Evolutionary conservation across 2,888 invertebrate genomes (phyloP).

Genomic region (Andrena marginata): DNA sequence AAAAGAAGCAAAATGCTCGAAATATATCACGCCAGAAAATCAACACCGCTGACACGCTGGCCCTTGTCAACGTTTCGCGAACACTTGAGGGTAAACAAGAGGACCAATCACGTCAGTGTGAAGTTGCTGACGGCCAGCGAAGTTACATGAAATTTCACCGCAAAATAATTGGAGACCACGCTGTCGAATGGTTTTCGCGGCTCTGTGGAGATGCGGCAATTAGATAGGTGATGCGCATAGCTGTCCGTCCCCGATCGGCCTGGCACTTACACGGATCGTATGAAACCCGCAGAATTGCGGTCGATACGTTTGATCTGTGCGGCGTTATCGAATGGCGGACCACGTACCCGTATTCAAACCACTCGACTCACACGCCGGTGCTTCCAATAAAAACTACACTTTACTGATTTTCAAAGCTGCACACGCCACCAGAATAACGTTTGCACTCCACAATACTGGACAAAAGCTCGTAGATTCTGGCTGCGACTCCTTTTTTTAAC

Average conservation of each 20-base stretch:
- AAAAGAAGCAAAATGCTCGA: too few relatives aligned
- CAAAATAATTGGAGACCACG: conserved; percentile 49
- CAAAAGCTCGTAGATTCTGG: conserved; percentile 14
- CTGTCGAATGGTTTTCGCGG: conserved; percentile 47
- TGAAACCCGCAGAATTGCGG: conserved; percentile 78
- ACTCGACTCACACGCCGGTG: conserved; percentile 56
- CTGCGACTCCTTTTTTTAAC: neutral
- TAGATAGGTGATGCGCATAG: conserved; percentile 48
- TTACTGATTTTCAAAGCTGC: conserved; percentile 48
- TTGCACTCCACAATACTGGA: conserved; percentile 8
- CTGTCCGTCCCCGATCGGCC: conserved; percentile 20
- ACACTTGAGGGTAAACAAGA: neutral
- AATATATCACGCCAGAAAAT: neutral
- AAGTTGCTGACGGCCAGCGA: neutral
- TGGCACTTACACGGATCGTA: conserved; percentile 65
- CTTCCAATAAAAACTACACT: conserved; percentile 51
- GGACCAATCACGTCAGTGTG: neutral
- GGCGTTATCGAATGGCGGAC: conserved; percentile 67
- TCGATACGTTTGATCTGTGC: conserved; percentile 80
- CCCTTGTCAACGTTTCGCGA: neutral
- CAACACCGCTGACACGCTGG: neutral
- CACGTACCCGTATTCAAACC: conserved; percentile 67
- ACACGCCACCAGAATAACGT: conserved; percentile 9
- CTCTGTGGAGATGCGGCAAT: conserved; percentile 41
- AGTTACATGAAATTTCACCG: conserved; percentile 30